These are phyloP conservation scores for Protaetia brevitarsis DNA, from an alignment of 1,140 invertebrate species.

Conservation along the genomic window DNA sequence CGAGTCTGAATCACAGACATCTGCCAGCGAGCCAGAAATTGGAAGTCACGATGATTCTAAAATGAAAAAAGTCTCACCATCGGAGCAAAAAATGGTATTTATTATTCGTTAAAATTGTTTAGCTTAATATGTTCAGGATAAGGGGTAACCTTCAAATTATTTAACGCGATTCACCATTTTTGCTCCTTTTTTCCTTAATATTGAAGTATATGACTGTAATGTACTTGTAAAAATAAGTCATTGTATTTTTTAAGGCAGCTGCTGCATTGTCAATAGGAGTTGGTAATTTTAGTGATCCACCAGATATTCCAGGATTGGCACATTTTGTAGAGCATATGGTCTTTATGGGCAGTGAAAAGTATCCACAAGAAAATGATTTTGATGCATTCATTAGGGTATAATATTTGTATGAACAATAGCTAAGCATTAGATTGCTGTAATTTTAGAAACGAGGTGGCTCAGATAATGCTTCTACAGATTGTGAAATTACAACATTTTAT, in stretches of 20 bases:
- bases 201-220: too few species aligned
- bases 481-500: conserved; percentile 80
- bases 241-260: conserved; percentile 64
- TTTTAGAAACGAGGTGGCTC: conserved; percentile 70
- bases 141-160: too few species aligned
- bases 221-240: too few species aligned
- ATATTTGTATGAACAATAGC: not conserved
- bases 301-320: conserved; percentile 79
- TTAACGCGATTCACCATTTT: too few species aligned
- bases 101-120: not conserved
- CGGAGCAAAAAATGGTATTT: conserved; percentile 13
- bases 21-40: conserved; percentile 6
- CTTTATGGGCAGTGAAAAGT: conserved; percentile 88
- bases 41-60: not conserved
- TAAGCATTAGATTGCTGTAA: conserved; percentile 25
- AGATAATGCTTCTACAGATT: conserved; percentile 80
- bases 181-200: too few species aligned
- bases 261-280: conserved; percentile 68
- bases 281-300: conserved; percentile 70
- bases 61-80: conserved; percentile 21
- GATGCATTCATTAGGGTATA: conserved; percentile 65
- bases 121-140: not conserved
- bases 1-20: conserved; percentile 29
- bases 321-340: conserved; percentile 97
- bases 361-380: conserved; percentile 82